Conservation (phyloP, 2,888 invertebrate genomes). For the Peribatodes rhomboidaria region DNA sequence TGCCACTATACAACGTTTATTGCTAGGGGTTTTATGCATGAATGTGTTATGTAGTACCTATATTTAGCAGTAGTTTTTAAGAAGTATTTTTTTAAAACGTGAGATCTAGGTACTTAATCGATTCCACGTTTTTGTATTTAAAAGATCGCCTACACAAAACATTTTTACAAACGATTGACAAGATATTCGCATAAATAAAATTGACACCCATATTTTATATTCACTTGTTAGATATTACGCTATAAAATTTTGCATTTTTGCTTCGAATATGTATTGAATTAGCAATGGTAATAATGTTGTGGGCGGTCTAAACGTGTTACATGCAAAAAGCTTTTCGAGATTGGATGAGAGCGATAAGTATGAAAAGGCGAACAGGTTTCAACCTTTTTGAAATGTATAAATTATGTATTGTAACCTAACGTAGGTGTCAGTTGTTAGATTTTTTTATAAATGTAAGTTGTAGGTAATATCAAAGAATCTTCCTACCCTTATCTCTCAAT, state of each 20-base stretch:
- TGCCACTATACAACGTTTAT: no score
- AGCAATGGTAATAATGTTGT: slow-evolving; percentile 48
- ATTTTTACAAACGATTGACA: slow-evolving; percentile 1
- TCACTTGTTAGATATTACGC: slow-evolving; percentile 28
- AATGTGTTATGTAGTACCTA: no score
- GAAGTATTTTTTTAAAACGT: no score
- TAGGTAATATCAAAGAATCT: no score
- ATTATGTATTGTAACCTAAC: slow-evolving; percentile 32
- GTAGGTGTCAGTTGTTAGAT: background rate
- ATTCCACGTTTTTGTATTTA: background rate
- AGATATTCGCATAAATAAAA: background rate
- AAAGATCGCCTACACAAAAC: background rate
- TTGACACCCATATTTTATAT: slow-evolving; percentile 19
- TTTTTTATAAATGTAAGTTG: no score
- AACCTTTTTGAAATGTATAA: slow-evolving; percentile 47
- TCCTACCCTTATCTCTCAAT: no score
- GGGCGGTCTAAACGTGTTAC: slow-evolving; percentile 48
- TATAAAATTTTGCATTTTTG: slow-evolving; percentile 30
- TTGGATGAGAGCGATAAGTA: slow-evolving; percentile 41
- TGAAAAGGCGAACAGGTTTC: slow-evolving; percentile 47
- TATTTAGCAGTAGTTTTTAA: no score
- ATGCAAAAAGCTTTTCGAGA: slow-evolving; percentile 48
- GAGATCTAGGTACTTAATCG: no score
- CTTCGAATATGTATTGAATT: slow-evolving; percentile 36
- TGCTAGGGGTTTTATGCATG: no score